phyloP scores from a whole-genome alignment of 1,140 invertebrate genomes.

The Philaenus spumarius region DNA sequence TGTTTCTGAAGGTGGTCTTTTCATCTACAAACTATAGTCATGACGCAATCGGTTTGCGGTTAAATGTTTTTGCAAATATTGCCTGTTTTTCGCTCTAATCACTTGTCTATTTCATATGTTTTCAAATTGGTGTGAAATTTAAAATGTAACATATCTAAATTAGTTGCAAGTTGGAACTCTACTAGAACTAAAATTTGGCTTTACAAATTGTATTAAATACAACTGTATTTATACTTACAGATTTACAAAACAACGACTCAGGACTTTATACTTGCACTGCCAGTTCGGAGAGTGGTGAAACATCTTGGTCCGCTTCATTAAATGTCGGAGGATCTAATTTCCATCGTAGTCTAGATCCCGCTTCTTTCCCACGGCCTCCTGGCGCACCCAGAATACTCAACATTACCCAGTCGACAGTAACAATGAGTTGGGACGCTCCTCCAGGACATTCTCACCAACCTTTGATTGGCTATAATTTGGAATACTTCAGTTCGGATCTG shows the following conservation, averaged over 20 bases:
- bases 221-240: no score
- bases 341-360: conserved; percentile 63
- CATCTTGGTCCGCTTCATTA: conserved; percentile 73
- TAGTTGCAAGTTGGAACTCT: no score
- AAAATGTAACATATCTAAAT: no score
- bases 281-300: conserved; percentile 71
- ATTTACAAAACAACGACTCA: conserved; percentile 63
- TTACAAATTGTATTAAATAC: no score
- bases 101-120: no score
- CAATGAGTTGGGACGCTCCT: conserved; percentile 65
- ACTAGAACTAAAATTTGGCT: no score
- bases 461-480: conserved; percentile 67
- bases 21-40: no score
- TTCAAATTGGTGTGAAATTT: no score
- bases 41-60: no score
- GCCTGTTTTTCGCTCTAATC: no score
- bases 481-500: conserved; percentile 77
- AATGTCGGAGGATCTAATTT: conserved; percentile 53
- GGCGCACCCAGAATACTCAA: conserved; percentile 62
- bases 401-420: conserved; percentile 66
- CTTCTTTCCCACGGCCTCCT: conserved; percentile 71
- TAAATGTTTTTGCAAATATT: no score
- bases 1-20: no score
- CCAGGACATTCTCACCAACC: conserved; percentile 39
- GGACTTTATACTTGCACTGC: conserved; percentile 76